Evolutionary conservation across 2,113 vertebrate species (phyloP).

Genomic region (Dipodomys stephensi): DNA sequence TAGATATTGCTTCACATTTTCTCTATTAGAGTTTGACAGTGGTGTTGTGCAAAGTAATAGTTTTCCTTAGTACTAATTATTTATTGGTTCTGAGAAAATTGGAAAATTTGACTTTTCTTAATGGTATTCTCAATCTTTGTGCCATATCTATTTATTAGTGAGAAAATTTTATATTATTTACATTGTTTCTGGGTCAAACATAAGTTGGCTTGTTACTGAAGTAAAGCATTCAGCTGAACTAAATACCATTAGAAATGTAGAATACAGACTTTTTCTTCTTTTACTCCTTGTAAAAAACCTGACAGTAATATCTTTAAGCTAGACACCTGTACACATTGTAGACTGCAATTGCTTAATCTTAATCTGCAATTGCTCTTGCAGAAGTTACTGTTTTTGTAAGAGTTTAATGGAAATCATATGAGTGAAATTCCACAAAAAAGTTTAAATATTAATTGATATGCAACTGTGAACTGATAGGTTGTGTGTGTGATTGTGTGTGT

Average conservation of each 20-base stretch:
- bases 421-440: not conserved
- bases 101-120: not conserved
- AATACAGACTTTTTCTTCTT: not conserved
- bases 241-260: not conserved
- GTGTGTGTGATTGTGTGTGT: too few species aligned
- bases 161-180: not conserved
- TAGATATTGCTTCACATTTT: not conserved
- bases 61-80: constrained; percentile 47
- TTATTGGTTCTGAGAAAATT: not conserved
- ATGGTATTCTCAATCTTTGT: constrained; percentile 6
- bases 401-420: not conserved
- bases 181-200: not conserved
- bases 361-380: not conserved
- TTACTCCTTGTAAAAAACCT: not conserved
- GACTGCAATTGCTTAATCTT: not conserved
- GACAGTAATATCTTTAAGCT: not conserved
- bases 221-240: not conserved
- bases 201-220: not conserved
- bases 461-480: not conserved
- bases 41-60: not conserved
- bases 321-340: not conserved
- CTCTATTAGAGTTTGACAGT: not conserved
- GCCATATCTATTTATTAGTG: not conserved
- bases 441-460: constrained; percentile 10
- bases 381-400: not conserved